Evolutionary conservation across 1,140 invertebrate genomes (phyloP).

Genomic region (Drosophila navojoa): DNA sequence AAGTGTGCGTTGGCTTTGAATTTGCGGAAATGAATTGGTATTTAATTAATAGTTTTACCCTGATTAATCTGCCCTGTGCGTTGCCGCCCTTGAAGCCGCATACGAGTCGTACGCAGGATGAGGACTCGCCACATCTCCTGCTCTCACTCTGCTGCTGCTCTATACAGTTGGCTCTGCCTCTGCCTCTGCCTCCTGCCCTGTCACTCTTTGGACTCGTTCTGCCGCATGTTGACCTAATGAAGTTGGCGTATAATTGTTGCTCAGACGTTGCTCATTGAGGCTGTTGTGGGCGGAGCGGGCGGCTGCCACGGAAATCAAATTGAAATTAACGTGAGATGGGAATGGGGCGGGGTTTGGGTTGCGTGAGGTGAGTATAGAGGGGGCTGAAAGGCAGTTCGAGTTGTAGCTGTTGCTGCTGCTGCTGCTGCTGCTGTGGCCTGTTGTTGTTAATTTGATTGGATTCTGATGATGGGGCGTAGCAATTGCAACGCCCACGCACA

Average conservation of each 20-base stretch:
- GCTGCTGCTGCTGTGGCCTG: conserved; percentile 38
- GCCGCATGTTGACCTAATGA: conserved; percentile 82
- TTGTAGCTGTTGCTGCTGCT: no score
- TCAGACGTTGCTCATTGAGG: conserved; percentile 51
- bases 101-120: conserved; percentile 31
- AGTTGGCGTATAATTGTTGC: conserved; percentile 83
- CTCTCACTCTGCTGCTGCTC: no score
- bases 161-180: not conserved
- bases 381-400: no score
- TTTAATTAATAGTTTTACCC: conserved; percentile 84
- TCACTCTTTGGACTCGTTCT: conserved; percentile 14
- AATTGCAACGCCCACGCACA: conserved; percentile 80
- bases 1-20: conserved; percentile 68
- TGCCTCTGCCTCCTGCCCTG: conserved; percentile 11
- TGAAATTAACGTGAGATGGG: conserved; percentile 79
- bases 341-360: no score
- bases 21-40: conserved; percentile 84
- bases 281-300: conserved; percentile 18
- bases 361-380: no score
- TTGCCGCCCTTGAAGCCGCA: conserved; percentile 42
- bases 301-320: conserved; percentile 78
- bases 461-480: conserved; percentile 83
- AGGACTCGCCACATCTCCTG: conserved; percentile 24
- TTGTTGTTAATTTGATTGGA: conserved; percentile 84
- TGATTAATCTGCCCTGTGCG: conserved; percentile 81